Evolutionary conservation across 2,797 vertebrate genomes (phyloP), one percentile per base, ranked within the genome.

Genomic region (Carduelis carduelis): DNA sequence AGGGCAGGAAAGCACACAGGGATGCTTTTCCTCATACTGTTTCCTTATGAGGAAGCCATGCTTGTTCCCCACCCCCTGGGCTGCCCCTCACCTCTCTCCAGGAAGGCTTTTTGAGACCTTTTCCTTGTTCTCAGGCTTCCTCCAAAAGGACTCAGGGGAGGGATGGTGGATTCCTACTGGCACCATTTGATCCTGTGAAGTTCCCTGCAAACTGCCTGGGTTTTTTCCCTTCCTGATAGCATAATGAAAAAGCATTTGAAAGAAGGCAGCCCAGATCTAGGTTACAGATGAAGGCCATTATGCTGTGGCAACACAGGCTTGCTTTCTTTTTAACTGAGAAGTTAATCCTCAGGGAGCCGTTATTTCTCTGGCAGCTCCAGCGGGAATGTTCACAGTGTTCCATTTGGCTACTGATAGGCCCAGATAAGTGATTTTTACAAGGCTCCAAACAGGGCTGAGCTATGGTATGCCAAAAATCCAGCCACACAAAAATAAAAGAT

Each of bases 281-380:
- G 92, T 94, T 95, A 93, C 85, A 93, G 95, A 96, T 86, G 92
- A 95, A 85, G 82, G 50, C 92, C 69, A 89, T 92, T 96, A 72
- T 91, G 65, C 53, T 82, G 43, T 1, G 0, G 61, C 76, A 83
- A 95, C 89, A 96, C 22, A 82, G 61, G 3, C 79, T 83, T 0
- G 0, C 82, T 96, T 93, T 96, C 89, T 91, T 92, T 83, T 75
- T 55, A 46, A 24, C 47, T 2, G 35, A 59, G 82, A 66, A 83
- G 59, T 91, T 78, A 88, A 89, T 96, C 91, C 95, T 53, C 0
- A 0, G 72, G 83, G 96, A 94, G 69, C 59, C 0, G 0, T 92
- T 85, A 23, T 59, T 93, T 83, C 0, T 0, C 89, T 82, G 87
- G 91, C 91, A 88, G 89, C 76, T 96, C 92, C 87, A 81, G 61